Evolutionary conservation across 2,113 vertebrate genomes (phyloP).

Genomic region (Stigmatopora argus): DNA sequence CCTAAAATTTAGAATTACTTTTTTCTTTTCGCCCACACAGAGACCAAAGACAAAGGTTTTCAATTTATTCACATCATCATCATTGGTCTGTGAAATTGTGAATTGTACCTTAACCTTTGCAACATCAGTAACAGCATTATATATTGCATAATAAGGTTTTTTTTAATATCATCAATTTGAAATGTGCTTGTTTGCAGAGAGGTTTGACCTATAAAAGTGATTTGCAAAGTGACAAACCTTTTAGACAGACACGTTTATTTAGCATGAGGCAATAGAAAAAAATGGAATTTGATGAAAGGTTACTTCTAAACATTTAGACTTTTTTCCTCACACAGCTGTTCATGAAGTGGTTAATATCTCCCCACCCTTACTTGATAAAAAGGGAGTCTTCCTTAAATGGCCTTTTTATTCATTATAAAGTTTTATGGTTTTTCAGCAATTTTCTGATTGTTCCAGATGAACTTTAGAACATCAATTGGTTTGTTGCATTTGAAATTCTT

Average conservation of each 20-base stretch:
- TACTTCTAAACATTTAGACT: too few relatives aligned
- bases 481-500: constrained; percentile 63
- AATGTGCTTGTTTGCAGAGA: too few relatives aligned
- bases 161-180: too few relatives aligned
- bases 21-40: too few relatives aligned
- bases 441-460: constrained; percentile 64
- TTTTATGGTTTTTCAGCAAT: constrained; percentile 51
- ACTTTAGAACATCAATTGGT: constrained; percentile 65
- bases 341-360: too few relatives aligned
- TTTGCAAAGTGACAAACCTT: constrained; percentile 6
- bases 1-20: too few relatives aligned
- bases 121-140: constrained; percentile 27
- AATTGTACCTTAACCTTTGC: constrained; percentile 35
- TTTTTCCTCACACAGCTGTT: background rate
- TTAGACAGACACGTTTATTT: too few relatives aligned
- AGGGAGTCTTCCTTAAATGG: background rate
- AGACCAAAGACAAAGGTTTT: too few relatives aligned
- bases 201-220: too few relatives aligned
- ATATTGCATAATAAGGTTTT: background rate
- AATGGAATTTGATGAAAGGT: too few relatives aligned
- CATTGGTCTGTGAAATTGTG: constrained; percentile 39
- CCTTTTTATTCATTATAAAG: constrained; percentile 30
- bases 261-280: too few relatives aligned
- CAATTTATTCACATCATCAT: constrained; percentile 33
- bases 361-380: too few relatives aligned